These are phyloP conservation scores for Dreissena rostriformis DNA, from an alignment of 1,140 invertebrate species.

Conservation along the genomic window DNA sequence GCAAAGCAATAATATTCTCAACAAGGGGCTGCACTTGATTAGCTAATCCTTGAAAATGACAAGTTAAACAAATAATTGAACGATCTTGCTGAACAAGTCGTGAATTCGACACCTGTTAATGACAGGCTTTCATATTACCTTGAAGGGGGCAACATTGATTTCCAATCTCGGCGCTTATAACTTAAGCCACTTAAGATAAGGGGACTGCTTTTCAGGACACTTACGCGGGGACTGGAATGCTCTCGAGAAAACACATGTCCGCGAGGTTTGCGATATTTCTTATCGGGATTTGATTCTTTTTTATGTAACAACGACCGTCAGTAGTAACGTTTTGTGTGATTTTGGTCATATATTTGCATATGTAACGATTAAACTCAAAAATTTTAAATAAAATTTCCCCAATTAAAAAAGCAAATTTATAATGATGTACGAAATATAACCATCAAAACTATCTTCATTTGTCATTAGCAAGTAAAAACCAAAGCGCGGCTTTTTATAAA, in stretches of 20 bases:
- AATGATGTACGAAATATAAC: too few species aligned
- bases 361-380: too few species aligned
- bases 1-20: conserved; percentile 18
- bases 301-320: too few species aligned
- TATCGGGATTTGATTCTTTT: too few species aligned
- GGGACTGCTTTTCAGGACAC: conserved; percentile 28
- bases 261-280: background rate
- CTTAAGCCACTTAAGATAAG: conserved; percentile 44
- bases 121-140: conserved; percentile 53
- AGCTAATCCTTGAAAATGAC: conserved; percentile 47
- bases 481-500: too few species aligned
- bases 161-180: conserved; percentile 41
- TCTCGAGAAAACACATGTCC: conserved; percentile 2
- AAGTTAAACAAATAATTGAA: conserved; percentile 56
- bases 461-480: too few species aligned
- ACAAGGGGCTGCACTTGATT: conserved; percentile 33
- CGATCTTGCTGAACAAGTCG: conserved; percentile 39
- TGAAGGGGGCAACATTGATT: conserved; percentile 53
- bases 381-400: too few species aligned
- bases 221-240: conserved; percentile 9
- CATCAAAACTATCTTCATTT: too few species aligned
- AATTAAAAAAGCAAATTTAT: too few species aligned
- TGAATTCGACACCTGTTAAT: conserved; percentile 55
- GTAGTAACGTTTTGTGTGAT: too few species aligned
- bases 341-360: too few species aligned